Percentiles rank a stretch among this genome's conserved stretches.
Evolutionary conservation across 2,888 invertebrate species (phyloP).

Genomic region (Stenodera caucasica): DNA sequence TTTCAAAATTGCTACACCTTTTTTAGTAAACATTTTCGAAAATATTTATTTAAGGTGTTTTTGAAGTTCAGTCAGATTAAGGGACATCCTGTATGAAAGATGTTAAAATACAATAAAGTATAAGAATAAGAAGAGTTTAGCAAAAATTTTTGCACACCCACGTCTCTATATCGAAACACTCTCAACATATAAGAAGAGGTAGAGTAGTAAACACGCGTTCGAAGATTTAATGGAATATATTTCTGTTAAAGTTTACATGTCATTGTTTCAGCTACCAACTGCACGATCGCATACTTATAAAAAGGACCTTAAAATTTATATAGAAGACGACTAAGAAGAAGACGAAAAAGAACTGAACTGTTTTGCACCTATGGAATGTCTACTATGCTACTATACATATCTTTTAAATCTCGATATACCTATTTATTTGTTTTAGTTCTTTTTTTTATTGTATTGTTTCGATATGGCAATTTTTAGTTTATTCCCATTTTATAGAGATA

Average conservation of each 20-base stretch:
- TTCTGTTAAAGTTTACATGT: constrained; percentile 36
- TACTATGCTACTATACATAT: constrained; percentile 5
- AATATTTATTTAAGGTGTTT: too few species aligned
- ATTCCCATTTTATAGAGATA: not conserved
- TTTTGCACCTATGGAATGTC: constrained; percentile 41
- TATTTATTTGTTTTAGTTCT: not conserved
- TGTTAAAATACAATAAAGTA: not conserved
- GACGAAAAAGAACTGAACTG: constrained; percentile 35
- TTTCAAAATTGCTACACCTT: too few species aligned
- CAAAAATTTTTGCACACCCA: constrained; percentile 5
- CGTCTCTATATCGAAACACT: constrained; percentile 8
- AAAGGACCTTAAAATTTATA: constrained; percentile 30
- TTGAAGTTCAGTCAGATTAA: too few species aligned
- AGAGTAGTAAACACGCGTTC: constrained; percentile 26
- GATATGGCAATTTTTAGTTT: not conserved
- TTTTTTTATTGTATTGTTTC: not conserved
- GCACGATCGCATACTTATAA: constrained; percentile 30
- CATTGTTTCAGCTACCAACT: constrained; percentile 44
- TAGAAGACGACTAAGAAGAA: too few species aligned
- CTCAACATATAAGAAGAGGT: constrained; percentile 17
- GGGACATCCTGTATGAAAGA: too few species aligned
- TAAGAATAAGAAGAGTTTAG: not conserved
- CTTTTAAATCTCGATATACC: constrained; percentile 21
- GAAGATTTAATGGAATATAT: constrained; percentile 40
- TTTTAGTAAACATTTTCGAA: too few species aligned